Evolutionary conservation across 2,888 invertebrate species (phyloP).

Genomic region (Cecidostiba fungosa): DNA sequence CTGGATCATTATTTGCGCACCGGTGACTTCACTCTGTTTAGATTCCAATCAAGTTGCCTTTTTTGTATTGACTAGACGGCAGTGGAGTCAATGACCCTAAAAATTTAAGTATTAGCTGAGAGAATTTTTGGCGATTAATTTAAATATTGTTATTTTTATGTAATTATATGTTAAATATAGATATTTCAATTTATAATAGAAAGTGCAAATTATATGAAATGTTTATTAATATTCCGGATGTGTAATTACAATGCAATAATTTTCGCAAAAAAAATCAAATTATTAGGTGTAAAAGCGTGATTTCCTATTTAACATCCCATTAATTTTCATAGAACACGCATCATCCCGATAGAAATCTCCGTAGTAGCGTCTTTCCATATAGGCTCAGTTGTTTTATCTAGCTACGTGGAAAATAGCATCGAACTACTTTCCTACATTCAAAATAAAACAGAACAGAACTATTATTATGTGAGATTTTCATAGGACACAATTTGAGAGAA

Average conservation of each 20-base stretch:
- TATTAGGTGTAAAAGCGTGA: background rate
- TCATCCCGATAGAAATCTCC: background rate
- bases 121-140: background rate
- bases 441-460: background rate
- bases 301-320: background rate
- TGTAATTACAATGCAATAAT: background rate
- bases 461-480: background rate
- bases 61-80: conserved; percentile 36
- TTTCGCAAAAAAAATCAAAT: background rate
- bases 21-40: conserved; percentile 51
- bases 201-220: background rate
- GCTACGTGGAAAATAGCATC: background rate
- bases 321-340: background rate
- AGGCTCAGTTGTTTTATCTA: background rate
- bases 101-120: background rate
- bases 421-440: background rate
- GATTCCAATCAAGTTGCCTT: conserved; percentile 43
- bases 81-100: conserved; percentile 9
- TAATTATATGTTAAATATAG: too few relatives aligned
- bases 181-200: background rate
- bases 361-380: background rate
- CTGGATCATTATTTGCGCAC: conserved; percentile 59
- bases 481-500: background rate
- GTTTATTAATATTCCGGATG: background rate
- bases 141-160: background rate